Evolutionary conservation across 2,113 vertebrate species (phyloP).

Genomic region (Takifugu bimaculatus): DNA sequence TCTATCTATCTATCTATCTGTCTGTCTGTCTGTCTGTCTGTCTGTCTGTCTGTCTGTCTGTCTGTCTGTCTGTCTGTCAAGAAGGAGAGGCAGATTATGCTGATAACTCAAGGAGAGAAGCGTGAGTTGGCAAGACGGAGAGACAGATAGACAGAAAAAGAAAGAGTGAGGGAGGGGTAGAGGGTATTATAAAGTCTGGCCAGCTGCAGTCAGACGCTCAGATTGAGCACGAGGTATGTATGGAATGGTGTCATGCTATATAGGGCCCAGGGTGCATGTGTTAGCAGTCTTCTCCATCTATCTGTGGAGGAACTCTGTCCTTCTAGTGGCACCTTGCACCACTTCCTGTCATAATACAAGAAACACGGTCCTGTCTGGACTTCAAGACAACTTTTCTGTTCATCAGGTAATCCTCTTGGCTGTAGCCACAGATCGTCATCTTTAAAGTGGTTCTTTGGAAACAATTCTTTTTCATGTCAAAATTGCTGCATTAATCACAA

Average conservation of each 20-base stretch:
- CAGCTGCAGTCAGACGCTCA: slow-evolving; percentile 23
- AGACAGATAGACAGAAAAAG: slow-evolving; percentile 1
- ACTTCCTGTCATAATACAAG: slow-evolving; percentile 53
- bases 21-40: no score
- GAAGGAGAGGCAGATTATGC: no score
- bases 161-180: not conserved
- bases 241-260: slow-evolving; percentile 68
- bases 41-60: no score
- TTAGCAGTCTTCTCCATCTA: slow-evolving; percentile 60
- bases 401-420: no score
- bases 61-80: no score
- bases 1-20: no score
- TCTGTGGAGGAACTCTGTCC: slow-evolving; percentile 69
- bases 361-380: slow-evolving; percentile 2
- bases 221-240: slow-evolving; percentile 45
- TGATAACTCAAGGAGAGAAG: slow-evolving; percentile 31
- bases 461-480: no score
- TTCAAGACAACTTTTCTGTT: no score
- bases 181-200: slow-evolving; percentile 12
- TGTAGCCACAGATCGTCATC: no score
- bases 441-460: no score
- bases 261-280: slow-evolving; percentile 57
- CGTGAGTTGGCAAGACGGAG: slow-evolving; percentile 37
- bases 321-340: slow-evolving; percentile 60
- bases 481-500: no score